phyloP scores from a whole-genome alignment of 2,888 invertebrate genomes.

The Drosophila mayaguana region DNA sequence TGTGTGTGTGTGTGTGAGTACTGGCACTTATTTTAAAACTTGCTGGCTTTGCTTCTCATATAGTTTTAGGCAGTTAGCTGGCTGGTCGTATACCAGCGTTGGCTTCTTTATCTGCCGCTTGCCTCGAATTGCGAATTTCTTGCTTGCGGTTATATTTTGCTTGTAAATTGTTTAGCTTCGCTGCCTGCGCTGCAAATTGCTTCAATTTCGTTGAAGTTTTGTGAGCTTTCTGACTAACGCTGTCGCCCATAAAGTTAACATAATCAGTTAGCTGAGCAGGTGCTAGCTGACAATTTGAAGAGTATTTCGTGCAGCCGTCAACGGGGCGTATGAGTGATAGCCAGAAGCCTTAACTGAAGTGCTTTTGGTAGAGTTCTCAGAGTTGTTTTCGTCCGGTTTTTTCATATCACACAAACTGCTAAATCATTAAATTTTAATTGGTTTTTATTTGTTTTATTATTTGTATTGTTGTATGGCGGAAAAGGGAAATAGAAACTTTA shows the following conservation, averaged over 20 bases:
- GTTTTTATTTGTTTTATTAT: conserved; percentile 46
- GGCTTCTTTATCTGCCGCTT: conserved; percentile 1
- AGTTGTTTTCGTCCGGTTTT: background rate
- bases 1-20: conserved; percentile 4
- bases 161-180: conserved; percentile 57
- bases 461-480: conserved; percentile 41
- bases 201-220: conserved; percentile 28
- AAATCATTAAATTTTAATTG: conserved; percentile 73
- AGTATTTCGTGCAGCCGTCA: conserved; percentile 15
- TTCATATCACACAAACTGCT: conserved; percentile 36
- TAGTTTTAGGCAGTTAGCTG: conserved; percentile 54
- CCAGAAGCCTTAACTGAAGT: background rate
- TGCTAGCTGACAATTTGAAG: conserved; percentile 18
- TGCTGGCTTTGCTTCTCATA: conserved; percentile 59
- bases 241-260: conserved; percentile 9
- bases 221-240: conserved; percentile 12
- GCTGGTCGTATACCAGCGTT: conserved; percentile 7
- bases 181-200: conserved; percentile 6
- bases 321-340: conserved; percentile 30
- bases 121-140: conserved; percentile 25
- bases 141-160: conserved; percentile 49
- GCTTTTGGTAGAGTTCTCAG: background rate
- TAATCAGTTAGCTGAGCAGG: conserved; percentile 8
- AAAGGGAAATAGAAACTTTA: conserved; percentile 38
- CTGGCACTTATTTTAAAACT: conserved; percentile 61